Evolutionary conservation across 2,113 vertebrate genomes (phyloP).

Genomic region (Aramus guarauna): DNA sequence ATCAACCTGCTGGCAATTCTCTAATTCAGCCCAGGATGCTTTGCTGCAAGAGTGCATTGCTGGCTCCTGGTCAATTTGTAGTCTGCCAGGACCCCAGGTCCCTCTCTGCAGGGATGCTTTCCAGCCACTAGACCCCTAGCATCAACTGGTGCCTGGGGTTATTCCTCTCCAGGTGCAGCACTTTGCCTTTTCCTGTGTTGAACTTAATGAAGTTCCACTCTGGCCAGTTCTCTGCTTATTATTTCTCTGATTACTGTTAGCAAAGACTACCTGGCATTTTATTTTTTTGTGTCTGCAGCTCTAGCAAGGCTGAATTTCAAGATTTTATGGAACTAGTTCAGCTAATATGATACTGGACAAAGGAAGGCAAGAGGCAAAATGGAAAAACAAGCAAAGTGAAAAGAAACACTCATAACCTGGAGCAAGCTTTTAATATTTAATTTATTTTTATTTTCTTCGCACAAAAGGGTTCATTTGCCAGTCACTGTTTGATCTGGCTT

Average conservation of each 20-base stretch:
- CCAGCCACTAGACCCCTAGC: fast-evolving
- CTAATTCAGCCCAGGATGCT: neutral
- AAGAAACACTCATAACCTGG: neutral
- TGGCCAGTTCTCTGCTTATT: neutral
- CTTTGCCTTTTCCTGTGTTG: neutral
- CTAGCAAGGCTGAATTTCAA: neutral
- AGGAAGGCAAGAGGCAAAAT: neutral
- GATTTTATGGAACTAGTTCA: neutral
- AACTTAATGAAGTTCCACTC: neutral
- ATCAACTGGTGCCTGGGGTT: neutral
- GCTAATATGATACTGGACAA: neutral
- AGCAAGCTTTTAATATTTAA: neutral
- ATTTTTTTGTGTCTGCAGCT: neutral
- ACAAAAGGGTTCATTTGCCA: neutral
- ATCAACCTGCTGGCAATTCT: neutral
- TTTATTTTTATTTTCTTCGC: neutral
- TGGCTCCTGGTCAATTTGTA: neutral
- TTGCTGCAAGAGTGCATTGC: neutral
- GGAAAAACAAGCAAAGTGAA: neutral
- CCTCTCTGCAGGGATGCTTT: neutral
- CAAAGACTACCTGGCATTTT: neutral
- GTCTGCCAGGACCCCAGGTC: neutral
- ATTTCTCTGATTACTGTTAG: neutral
- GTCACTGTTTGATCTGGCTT: neutral
- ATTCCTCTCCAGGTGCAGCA: neutral